Conservation (phyloP, 2,113 vertebrate genomes). For the Paraplagusia blochii region DNA sequence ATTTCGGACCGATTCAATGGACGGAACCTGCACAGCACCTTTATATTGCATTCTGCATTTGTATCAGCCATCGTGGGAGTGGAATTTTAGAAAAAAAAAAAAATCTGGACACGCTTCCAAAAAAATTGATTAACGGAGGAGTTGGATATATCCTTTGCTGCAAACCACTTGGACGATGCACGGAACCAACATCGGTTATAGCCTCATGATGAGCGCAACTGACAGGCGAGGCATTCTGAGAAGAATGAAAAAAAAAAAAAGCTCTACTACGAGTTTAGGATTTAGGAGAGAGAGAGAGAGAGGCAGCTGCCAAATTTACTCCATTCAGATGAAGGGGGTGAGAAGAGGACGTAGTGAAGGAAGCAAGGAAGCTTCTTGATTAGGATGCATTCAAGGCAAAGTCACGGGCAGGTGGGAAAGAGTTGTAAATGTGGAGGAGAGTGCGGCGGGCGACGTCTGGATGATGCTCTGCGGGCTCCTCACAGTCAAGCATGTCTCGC, state of each 20-base stretch:
- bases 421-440: constrained; percentile 39
- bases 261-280: constrained; percentile 53
- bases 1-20: constrained; percentile 88
- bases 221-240: constrained; percentile 43
- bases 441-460: constrained; percentile 49
- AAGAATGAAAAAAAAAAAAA: constrained; percentile 45
- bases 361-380: constrained; percentile 8
- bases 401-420: constrained; percentile 22
- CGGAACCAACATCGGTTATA: constrained; percentile 33
- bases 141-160: constrained; percentile 1
- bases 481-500: constrained; percentile 41
- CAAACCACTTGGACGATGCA: constrained; percentile 27
- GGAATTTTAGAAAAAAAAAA: constrained; percentile 16
- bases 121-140: constrained; percentile 18
- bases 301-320: constrained; percentile 23
- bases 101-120: constrained; percentile 26
- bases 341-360: neutral
- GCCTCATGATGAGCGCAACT: constrained; percentile 36
- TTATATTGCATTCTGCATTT: constrained; percentile 90
- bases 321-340: constrained; percentile 9
- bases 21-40: constrained; percentile 91
- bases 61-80: constrained; percentile 80
- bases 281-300: neutral
- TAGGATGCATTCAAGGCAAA: constrained; percentile 21
- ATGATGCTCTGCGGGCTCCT: constrained; percentile 46